Base-by-base conservation (phyloP, 2,888 invertebrate genomes). In the Nephrotoma flavescens region DNA sequence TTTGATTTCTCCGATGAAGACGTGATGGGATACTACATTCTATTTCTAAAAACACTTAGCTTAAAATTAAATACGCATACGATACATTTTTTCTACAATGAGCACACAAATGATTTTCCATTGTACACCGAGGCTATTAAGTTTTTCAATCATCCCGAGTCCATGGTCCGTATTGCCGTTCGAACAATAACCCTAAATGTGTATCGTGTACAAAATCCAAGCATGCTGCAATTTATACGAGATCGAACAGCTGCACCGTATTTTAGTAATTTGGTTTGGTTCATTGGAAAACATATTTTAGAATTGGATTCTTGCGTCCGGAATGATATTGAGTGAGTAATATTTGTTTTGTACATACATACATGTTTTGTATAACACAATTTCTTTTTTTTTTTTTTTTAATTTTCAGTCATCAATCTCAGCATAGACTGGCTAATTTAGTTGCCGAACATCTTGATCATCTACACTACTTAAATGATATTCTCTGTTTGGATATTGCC, bases 1-100 rank as follows among this genome's bases (percentile, higher is more conserved):
- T 99, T 99, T 93, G 99, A 99, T 92, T 98, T 99, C 91, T 98
- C 98, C 3, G 99, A 99, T 92, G 99, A 99, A 92, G 99, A 99
- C 93, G 99, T 99, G 86, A 98, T 99, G 98, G 99, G 99, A 1
- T 99, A 99, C 92, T 99, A 99, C 92, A 99, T 99, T 90, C 98
- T 99, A 86, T 99, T 99, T 92, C 92, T 99, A 89, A 99, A 99
- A 92, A 99, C 99, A 0, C 93, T 99, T 86, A 99, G 99, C 89
- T 93, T 99, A 87, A 99, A 99, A 92, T 93, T 99, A 86, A 99
- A 99, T 92, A 95, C 96, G 88, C 98, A 99, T 90, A 99, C 99
- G 1, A 98, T 99, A 90, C 99, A 99, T 92, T 99, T 99, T 92
- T 99, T 99, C 92, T 99, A 99, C 92, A 99, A 99, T 93, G 99